phyloP scores from a whole-genome alignment of 2,113 vertebrate genomes.

The Dendropsophus ebraccatus region DNA sequence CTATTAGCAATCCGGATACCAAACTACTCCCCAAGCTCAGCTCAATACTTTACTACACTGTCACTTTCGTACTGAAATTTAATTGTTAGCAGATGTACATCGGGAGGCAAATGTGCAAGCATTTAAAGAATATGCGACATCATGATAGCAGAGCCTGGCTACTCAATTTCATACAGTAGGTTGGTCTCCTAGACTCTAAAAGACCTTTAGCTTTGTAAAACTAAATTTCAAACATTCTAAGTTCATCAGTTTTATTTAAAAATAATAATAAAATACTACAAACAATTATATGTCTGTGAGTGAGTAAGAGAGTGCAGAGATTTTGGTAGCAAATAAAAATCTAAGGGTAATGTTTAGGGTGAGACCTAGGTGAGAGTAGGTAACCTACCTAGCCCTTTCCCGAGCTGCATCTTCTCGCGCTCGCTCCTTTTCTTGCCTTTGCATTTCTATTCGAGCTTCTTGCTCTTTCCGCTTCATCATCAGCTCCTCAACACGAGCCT shows the following conservation, averaged over 20 bases:
- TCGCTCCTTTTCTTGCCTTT: constrained; percentile 93
- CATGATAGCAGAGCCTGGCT: background rate
- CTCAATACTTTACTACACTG: constrained; percentile 56
- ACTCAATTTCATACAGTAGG: background rate
- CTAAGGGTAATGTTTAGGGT: background rate
- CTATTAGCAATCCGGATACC: constrained; percentile 61
- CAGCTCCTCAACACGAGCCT: constrained; percentile 94
- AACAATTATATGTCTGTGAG: too few relatives aligned
- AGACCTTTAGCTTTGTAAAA: too few relatives aligned
- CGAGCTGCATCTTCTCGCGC: constrained; percentile 94
- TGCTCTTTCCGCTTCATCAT: constrained; percentile 90
- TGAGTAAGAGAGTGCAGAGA: too few relatives aligned
- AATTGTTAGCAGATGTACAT: constrained; percentile 65
- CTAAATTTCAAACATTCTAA: too few relatives aligned
- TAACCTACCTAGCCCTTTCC: constrained; percentile 88
- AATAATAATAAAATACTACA: too few relatives aligned
- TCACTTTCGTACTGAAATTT: constrained; percentile 62
- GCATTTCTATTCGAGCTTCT: constrained; percentile 94
- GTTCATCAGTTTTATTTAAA: too few relatives aligned
- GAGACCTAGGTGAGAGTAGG: too few relatives aligned
- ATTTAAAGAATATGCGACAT: background rate
- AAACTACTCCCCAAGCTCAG: constrained; percentile 9
- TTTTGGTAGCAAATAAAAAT: too few relatives aligned
- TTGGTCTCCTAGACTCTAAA: too few relatives aligned
- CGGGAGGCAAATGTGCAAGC: constrained; percentile 45